phyloP scores from a whole-genome alignment of 2,113 vertebrate species.

The Microtus ochrogaster region DNA sequence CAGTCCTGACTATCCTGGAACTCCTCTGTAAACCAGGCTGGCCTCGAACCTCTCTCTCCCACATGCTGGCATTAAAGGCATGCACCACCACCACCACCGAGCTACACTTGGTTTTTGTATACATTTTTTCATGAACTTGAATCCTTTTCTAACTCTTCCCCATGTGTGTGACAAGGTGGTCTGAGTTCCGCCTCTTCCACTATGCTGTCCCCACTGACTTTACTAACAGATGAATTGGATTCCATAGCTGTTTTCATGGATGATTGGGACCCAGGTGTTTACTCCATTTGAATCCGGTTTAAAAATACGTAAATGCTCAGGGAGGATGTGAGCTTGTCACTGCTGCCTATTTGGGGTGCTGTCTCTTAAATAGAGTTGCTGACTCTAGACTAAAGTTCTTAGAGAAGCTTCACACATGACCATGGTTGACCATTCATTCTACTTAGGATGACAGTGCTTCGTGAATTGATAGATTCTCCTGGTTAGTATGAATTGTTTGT shows the following conservation, averaged over 20 bases:
- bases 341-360: conserved; percentile 41
- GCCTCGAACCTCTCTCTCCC: too few species aligned
- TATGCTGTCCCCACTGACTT: conserved; percentile 18
- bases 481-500: conserved; percentile 57
- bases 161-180: background rate
- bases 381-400: conserved; percentile 68
- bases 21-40: too few species aligned
- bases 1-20: too few species aligned
- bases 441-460: conserved; percentile 37
- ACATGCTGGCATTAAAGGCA: too few species aligned
- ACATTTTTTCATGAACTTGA: background rate
- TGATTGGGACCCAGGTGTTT: conserved; percentile 53
- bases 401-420: conserved; percentile 39
- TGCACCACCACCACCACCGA: too few species aligned
- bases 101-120: background rate
- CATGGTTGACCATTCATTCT: conserved; percentile 49
- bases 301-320: conserved; percentile 71
- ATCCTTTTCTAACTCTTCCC: conserved; percentile 11
- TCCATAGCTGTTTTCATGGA: conserved; percentile 3
- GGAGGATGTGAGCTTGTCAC: conserved; percentile 69
- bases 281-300: conserved; percentile 69
- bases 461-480: conserved; percentile 56
- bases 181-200: background rate
- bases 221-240: conserved; percentile 30
- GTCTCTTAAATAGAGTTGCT: conserved; percentile 17